Evolutionary conservation across 2,797 vertebrate species (phyloP).

Genomic region (Sebastolobus alascanus): DNA sequence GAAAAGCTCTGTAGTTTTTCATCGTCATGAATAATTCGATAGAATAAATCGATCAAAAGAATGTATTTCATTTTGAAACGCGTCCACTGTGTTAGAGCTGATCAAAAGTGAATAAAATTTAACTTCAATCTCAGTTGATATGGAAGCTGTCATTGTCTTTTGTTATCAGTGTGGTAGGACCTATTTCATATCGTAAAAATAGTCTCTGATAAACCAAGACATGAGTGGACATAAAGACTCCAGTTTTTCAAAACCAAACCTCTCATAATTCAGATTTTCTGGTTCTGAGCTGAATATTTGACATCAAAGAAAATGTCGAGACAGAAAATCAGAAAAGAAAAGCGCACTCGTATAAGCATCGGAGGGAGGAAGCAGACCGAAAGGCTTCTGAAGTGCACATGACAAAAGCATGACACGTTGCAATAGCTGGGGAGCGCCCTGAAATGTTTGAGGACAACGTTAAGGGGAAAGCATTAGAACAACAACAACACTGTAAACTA

Average conservation of each 20-base stretch:
- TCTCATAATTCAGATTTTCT: background rate
- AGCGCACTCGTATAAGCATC: constrained; percentile 24
- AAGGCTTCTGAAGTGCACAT: constrained; percentile 49
- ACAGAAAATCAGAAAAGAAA: constrained; percentile 27
- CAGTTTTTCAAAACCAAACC: constrained; percentile 6
- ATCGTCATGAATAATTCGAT: background rate
- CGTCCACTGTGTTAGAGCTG: background rate
- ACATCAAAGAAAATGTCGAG: constrained; percentile 35
- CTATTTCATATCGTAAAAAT: background rate
- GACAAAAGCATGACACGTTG: constrained; percentile 32
- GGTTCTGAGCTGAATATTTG: constrained; percentile 33
- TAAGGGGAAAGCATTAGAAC: background rate
- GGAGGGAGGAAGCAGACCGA: constrained; percentile 19
- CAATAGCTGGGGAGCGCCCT: background rate
- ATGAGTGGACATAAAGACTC: background rate
- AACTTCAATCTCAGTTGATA: background rate
- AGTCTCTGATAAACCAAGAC: background rate
- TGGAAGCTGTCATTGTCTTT: background rate
- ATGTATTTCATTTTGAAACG: background rate
- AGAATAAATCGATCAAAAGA: background rate
- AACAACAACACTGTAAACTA: background rate
- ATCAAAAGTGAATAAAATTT: background rate
- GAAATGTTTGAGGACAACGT: constrained; percentile 11
- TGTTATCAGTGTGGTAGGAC: background rate
- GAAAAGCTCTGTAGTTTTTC: background rate